Evolutionary conservation across 2,113 vertebrate genomes (phyloP).

Genomic region (Psophia crepitans): DNA sequence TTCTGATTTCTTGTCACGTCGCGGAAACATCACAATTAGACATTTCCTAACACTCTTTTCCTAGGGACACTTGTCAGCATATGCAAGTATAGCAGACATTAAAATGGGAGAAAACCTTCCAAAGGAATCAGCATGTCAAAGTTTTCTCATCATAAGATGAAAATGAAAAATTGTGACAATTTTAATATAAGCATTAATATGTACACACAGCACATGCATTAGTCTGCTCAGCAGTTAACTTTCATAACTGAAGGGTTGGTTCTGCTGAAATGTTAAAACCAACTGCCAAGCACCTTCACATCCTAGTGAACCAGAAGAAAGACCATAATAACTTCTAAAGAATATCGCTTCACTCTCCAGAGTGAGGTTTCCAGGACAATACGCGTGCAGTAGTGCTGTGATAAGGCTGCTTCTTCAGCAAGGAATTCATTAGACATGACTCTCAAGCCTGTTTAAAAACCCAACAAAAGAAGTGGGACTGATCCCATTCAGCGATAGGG

Average conservation of each 20-base stretch:
- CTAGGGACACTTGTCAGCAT: neutral
- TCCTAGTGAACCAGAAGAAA: neutral
- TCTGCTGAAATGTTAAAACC: neutral
- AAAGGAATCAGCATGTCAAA: neutral
- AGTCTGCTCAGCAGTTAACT: neutral
- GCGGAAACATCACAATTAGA: constrained; percentile 19
- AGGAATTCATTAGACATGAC: neutral
- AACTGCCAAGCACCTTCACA: neutral
- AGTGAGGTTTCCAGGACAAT: neutral
- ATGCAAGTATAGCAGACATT: neutral
- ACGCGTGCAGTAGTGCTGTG: neutral
- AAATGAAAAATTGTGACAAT: neutral
- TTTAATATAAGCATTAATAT: neutral
- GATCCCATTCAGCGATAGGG: neutral
- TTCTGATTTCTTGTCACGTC: constrained; percentile 27
- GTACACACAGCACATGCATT: neutral
- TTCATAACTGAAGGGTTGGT: neutral
- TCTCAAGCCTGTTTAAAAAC: neutral
- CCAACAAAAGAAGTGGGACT: neutral
- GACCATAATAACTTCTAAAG: too few species aligned
- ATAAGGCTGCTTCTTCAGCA: neutral
- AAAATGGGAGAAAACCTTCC: neutral
- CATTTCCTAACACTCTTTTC: neutral
- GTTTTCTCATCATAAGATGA: neutral
- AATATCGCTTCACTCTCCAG: neutral